Evolutionary conservation across 2,113 vertebrate species (phyloP).

Genomic region (Vidua macroura): DNA sequence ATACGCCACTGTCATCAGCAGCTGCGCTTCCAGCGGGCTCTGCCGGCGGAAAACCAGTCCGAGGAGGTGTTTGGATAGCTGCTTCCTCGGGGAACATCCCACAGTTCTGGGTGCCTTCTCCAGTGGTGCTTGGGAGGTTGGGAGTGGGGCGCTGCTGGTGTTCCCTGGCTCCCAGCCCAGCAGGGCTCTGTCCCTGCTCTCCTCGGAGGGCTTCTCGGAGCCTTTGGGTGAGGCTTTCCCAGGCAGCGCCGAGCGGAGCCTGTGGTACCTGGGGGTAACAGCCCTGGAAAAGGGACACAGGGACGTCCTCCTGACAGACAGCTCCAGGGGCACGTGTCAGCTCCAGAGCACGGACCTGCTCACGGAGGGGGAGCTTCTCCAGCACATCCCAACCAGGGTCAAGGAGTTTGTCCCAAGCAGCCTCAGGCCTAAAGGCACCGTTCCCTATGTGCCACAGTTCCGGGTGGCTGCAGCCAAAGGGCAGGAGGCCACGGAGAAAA

Average conservation of each 20-base stretch:
- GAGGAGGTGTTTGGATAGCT: slow-evolving; percentile 68
- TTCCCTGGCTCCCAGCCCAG: slow-evolving; percentile 28
- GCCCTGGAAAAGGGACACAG: slow-evolving; percentile 54
- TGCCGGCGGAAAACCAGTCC: slow-evolving; percentile 38
- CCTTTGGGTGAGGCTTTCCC: slow-evolving; percentile 66
- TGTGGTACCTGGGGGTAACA: slow-evolving; percentile 79
- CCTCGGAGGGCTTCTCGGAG: slow-evolving; percentile 85
- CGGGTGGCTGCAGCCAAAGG: slow-evolving; percentile 66
- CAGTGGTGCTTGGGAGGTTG: slow-evolving; percentile 76
- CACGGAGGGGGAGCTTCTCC: slow-evolving; percentile 5
- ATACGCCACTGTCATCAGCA: slow-evolving; percentile 77
- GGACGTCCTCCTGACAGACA: slow-evolving; percentile 10
- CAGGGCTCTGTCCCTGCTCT: slow-evolving; percentile 65
- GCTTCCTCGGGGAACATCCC: slow-evolving; percentile 70
- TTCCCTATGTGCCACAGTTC: slow-evolving; percentile 89
- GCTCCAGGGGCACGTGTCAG: neutral
- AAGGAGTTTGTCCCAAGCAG: slow-evolving; percentile 33
- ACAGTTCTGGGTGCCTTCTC: slow-evolving; percentile 66
- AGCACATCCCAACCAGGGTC: slow-evolving; percentile 23
- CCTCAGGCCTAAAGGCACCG: neutral
- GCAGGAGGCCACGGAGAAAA: slow-evolving; percentile 51
- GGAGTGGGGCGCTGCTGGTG: slow-evolving; percentile 45
- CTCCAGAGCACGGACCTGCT: slow-evolving; percentile 29
- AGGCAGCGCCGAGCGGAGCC: slow-evolving; percentile 44
- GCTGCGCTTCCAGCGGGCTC: slow-evolving; percentile 10